A percentile compares a stretch with the other conserved stretches of the same genome.
phyloP scores from a whole-genome alignment of 2,797 vertebrate genomes.

The Gymnopithys bicolor region DNA sequence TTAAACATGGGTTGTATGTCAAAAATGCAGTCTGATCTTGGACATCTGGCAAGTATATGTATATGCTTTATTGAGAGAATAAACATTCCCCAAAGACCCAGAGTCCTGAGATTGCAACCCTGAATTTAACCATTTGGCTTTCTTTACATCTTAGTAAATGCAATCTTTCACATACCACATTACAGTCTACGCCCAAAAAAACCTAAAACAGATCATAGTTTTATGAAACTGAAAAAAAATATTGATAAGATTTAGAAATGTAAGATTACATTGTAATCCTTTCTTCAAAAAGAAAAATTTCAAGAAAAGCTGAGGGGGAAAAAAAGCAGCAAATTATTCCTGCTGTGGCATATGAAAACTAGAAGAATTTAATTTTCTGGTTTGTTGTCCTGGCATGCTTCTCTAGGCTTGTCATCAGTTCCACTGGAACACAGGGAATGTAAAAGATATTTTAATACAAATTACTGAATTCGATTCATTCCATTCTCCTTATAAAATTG shows the following conservation, averaged over 20 bases:
- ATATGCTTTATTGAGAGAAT: not conserved
- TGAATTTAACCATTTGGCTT: slow-evolving; percentile 31
- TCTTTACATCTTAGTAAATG: not conserved
- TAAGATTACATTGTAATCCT: not conserved
- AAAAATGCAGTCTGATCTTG: not conserved
- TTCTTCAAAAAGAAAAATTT: slow-evolving; percentile 16
- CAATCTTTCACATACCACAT: not conserved
- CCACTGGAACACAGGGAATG: slow-evolving; percentile 55
- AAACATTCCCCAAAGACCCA: slow-evolving; percentile 12
- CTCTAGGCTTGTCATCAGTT: slow-evolving; percentile 62
- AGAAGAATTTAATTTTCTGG: slow-evolving; percentile 70
- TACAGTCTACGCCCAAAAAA: not conserved
- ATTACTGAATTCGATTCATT: slow-evolving; percentile 61
- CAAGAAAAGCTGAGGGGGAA: slow-evolving; percentile 16
- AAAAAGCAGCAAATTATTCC: not conserved
- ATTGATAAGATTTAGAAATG: slow-evolving; percentile 14
- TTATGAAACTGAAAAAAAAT: not conserved
- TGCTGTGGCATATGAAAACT: slow-evolving; percentile 38
- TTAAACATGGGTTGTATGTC: not conserved
- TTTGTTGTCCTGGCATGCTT: slow-evolving; percentile 63
- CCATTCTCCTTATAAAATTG: slow-evolving; percentile 68
- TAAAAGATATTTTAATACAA: slow-evolving; percentile 69
- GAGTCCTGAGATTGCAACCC: not conserved
- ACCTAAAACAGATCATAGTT: not conserved
- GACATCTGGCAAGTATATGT: slow-evolving; percentile 13